Base-by-base conservation (phyloP, 1,140 invertebrate genomes). In the Copidosoma floridanum region DNA sequence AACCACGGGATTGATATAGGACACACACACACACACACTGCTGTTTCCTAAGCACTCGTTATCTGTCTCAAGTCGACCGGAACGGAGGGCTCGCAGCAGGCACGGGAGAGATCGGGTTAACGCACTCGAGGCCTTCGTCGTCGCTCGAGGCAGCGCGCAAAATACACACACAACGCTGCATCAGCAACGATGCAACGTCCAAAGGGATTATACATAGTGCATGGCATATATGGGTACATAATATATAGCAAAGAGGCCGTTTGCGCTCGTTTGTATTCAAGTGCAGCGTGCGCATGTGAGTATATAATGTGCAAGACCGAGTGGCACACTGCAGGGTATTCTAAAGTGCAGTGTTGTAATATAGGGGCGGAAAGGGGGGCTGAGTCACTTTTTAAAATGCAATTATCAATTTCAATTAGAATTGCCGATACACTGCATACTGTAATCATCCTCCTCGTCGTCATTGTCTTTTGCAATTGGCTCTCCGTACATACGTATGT, bases 21-120 rank as follows among this genome's bases (percentile, higher is more conserved):
- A n/a, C n/a, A n/a, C n/a, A n/a, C n/a, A n/a, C n/a, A 26, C 41
- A 12, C 21, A 32, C 29, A 3, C 18, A 12, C 12, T 20, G 43
- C 43, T 18, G 16, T 32, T 32, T 32, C 29, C 12, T 32, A 32
- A 32, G 26, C 2, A 27, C 18, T 23, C 3, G 43, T 38, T 44
- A 37, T 47, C 44, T 3, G n/a, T 26, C 43, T 47, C 43, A 24
- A 32, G 37, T 12, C 24, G 18, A 8, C 20, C 37, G 65, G 29
- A 32, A 32, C 65, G 67, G 67, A 68, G 64, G 61, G 68, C 65
- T 64, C n/a, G n/a, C n/a, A n/a, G n/a, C n/a, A n/a, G n/a, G n/a
- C n/a, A 32, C 12, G 71, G 68, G 69, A 67, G 68, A 66, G 61
- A 56, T 71, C 71, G 72, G 75, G 77, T 77, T 71, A 78, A 79